Evolutionary conservation across 2,113 vertebrate species (phyloP).

Genomic region (Alectura lathami): DNA sequence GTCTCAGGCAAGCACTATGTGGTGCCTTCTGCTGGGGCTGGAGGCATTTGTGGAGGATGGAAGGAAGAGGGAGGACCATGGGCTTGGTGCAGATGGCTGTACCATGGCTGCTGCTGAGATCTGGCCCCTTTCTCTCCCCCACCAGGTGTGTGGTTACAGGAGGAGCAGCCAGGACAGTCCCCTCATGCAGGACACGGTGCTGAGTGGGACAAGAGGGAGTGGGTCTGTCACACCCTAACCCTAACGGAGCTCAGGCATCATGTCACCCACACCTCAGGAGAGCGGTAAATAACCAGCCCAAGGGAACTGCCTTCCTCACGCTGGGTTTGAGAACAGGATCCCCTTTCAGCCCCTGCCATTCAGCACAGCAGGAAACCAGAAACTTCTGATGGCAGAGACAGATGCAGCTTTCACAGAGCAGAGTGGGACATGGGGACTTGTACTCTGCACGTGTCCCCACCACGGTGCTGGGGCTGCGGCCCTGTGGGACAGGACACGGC

Average conservation of each 20-base stretch:
- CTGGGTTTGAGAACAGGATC: not conserved
- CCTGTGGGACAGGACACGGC: accelerated
- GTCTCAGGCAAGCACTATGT: not conserved
- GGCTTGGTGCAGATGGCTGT: not conserved
- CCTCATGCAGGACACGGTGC: accelerated
- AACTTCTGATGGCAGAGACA: not conserved
- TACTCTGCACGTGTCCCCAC: not conserved
- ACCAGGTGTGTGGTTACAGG: not conserved
- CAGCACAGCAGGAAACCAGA: not conserved
- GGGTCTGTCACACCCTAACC: not conserved
- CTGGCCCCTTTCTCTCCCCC: not conserved
- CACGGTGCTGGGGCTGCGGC: not conserved
- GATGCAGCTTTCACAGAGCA: not conserved
- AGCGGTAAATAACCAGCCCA: not conserved
- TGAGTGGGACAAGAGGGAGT: not conserved
- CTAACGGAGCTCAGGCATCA: accelerated
- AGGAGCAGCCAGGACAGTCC: not conserved
- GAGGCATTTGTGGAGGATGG: not conserved
- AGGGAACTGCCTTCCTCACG: not conserved
- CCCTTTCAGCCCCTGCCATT: not conserved
- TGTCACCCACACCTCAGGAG: not conserved
- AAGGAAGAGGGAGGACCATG: not conserved
- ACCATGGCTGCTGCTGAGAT: not conserved
- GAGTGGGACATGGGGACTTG: accelerated
- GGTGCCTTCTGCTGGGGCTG: not conserved